Base-by-base conservation (phyloP, 2,888 invertebrate genomes). In the Melieria crassipennis region DNA sequence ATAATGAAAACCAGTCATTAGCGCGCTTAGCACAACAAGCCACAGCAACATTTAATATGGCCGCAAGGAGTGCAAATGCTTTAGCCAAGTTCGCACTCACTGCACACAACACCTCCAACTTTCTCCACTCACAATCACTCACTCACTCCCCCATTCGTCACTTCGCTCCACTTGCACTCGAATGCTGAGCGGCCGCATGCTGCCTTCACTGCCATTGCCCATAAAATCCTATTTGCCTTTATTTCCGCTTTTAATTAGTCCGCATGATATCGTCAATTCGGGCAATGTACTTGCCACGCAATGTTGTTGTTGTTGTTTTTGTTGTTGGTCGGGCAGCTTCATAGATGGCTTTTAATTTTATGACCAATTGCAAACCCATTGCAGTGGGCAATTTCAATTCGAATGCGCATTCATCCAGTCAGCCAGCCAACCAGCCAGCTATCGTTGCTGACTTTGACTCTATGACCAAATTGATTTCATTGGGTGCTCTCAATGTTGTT, bases 331-430 rank as follows among this genome's bases (percentile, higher is more conserved):
- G 16, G 30, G n/a, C 57, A 46, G 57, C 11, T 66, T 16, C 6
- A 55, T 56, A 47, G 9, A 10, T 46, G 46, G 56, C 65, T 65
- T 65, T 58, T 58, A 58, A 66, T 47, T 66, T 58, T 66, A 66
- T 48, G 46, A 47, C 47, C 30, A 48, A 46, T 50, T 6, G 47
- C 47, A 11, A 11, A 16, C 13, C 46, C 16, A 47, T 66, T 66
- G 57, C 52, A 52, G 30, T 42, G 52, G 43, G n/a, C 43, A 57
- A 47, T 47, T 47, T 57, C 57, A 56, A 16, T 47, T 56, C 43
- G 47, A 11, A 13, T 30, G 10, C 48, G 10, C 30, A 42, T n/a
- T 42, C 30, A 11, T 42, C 7, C 9, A 56, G n/a, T 6, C 11
- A 11, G 11, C 10, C 11, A 50, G 9, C 50, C 11, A 11, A 2